Evolutionary conservation across 2,113 vertebrate genomes (phyloP).

Genomic region (Hystrix cristata): DNA sequence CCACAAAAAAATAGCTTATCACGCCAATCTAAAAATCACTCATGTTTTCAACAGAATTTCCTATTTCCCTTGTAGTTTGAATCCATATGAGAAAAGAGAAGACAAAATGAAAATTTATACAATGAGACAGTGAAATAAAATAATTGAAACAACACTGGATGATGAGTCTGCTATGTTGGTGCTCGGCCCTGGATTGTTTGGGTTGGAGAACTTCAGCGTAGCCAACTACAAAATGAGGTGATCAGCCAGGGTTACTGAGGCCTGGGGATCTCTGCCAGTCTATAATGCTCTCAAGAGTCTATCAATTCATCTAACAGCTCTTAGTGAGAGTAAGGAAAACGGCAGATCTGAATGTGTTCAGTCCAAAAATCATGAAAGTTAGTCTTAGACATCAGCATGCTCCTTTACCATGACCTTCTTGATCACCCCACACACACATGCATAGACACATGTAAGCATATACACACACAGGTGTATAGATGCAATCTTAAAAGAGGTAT

Average conservation of each 20-base stretch:
- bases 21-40: background rate
- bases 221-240: background rate
- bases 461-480: background rate
- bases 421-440: background rate
- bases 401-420: background rate
- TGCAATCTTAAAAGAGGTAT: background rate
- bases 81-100: conserved; percentile 9
- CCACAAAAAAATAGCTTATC: background rate
- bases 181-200: background rate
- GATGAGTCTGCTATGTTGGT: background rate
- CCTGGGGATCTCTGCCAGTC: background rate
- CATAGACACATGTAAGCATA: rapidly evolving
- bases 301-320: background rate
- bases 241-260: background rate
- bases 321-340: background rate
- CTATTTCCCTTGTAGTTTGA: background rate
- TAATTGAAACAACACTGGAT: background rate
- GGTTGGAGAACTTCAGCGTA: background rate
- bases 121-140: background rate
- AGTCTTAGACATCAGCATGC: background rate
- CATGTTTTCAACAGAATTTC: background rate
- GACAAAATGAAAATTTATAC: background rate
- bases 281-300: background rate
- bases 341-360: conserved; percentile 22
- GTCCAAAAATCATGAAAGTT: conserved; percentile 8